Percentiles rank a stretch among this genome's conserved stretches.
phyloP scores from a whole-genome alignment of 2,113 vertebrate species.

The Pholis gunnellus region DNA sequence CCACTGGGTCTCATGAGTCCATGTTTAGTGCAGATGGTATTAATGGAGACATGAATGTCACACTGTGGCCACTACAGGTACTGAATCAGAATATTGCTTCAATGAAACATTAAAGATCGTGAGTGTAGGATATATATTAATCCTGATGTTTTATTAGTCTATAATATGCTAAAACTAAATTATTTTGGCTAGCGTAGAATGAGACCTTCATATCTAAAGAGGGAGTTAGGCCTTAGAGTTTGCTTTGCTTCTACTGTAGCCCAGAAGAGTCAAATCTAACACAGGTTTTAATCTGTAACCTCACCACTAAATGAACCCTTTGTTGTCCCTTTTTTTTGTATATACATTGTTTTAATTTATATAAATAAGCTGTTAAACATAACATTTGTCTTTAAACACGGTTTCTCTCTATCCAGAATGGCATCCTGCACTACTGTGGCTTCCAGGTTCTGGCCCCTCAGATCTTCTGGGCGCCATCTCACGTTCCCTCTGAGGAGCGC shows the following conservation, averaged over 20 bases:
- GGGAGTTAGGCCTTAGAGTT: too few species aligned
- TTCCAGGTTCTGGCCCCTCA: conserved; percentile 89
- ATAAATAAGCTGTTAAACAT: background rate
- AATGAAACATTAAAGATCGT: background rate
- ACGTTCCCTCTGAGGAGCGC: conserved; percentile 57
- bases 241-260: too few species aligned
- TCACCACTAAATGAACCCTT: too few species aligned
- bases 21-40: conserved; percentile 85
- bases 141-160: too few species aligned
- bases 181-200: too few species aligned
- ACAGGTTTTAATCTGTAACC: too few species aligned
- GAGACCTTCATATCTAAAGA: too few species aligned
- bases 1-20: conserved; percentile 82
- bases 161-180: too few species aligned
- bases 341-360: too few species aligned
- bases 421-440: conserved; percentile 87
- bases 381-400: too few species aligned
- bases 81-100: background rate
- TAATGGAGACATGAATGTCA: conserved; percentile 88
- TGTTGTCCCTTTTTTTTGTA: too few species aligned
- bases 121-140: background rate
- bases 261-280: too few species aligned
- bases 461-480: conserved; percentile 81
- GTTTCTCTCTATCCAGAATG: conserved; percentile 74
- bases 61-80: conserved; percentile 90